Evolutionary conservation across 2,797 vertebrate species (phyloP), one percentile per base, ranked within the genome.

Genomic region (Pyrocephalus nanus): DNA sequence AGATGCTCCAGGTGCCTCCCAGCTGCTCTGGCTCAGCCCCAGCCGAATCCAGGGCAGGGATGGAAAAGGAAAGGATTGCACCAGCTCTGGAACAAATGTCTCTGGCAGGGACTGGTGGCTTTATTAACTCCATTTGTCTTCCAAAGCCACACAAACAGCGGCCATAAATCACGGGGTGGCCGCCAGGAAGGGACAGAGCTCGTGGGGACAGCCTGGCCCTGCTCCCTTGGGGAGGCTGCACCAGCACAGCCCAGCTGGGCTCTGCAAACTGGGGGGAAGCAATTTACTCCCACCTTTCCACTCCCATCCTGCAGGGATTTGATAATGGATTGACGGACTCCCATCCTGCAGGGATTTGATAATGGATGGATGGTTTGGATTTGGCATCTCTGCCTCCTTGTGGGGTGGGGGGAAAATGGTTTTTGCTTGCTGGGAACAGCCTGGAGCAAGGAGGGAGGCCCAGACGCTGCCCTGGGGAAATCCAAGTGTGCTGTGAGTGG

Each of bases 81-180:
- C 48, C 73, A 69, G 50, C 27, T 20, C 17, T 40, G 4, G 34
- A 57, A 91, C 11, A 66, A 51, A 61, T 12, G 50, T 51, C 55
- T 76, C 55, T 69, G 65, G 69, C 42, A 73, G 73, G 73, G 69
- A 43, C 0, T 3, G 12, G 85, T 86, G 60, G 73, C 69, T 91
- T 89, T 94, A 91, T 86, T 91, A 89, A 80, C 65, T 60, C 84
- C 64, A 60, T 92, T 86, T 88, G 58, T 91, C 75, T 91, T 91
- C 77, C 36, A 9, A 1, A 14, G 72, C 54, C 81, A 72, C 85
- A n/a, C 34, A 76, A 89, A 79, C 30, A 72, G 76, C 27, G 76
- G 42, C 65, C 12, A 89, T 91, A 91, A 89, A 80, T 94, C 88
- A 83, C 64, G 50, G 81, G 60, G 9, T 86, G 30, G 34, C 25